Base-by-base conservation (phyloP, 2,888 invertebrate genomes). In the Oxyteleia sp. region DNA sequence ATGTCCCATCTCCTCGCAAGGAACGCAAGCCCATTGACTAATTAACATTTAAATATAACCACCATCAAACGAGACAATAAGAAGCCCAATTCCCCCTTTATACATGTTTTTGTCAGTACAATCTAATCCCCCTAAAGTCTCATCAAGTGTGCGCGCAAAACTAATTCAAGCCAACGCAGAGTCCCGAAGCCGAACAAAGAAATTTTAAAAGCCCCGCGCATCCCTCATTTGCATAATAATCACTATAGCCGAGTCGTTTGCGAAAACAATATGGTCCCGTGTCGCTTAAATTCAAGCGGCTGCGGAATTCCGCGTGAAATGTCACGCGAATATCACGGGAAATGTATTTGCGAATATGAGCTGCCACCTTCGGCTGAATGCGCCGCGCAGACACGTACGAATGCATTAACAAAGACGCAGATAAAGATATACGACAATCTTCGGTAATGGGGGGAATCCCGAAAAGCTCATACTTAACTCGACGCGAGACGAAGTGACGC, bases 391-490 rank as follows among this genome's bases (percentile, higher is more conserved):
- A 18, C 63, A 64, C 63, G 63, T 45, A 26, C 47, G 63, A 64
- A 64, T 64, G 47, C 63, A 64, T 64, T 49, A 49, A 64, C 41
- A 7, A 64, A 29, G 45, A 38, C 43, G 45, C 32, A 72, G 83
- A 78, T 84, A 66, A 49, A 55, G 23, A 57, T 59, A 71, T 59
- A 66, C 66, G 83, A 85, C 82, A 86, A 84, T 84, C 84, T 85
- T 69, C 84, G 85, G 88, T 91, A 90, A 91, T 90, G 89, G 89
- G 72, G 69, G 86, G 89, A 91, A 90, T 90, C 91, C 89, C 87
- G 88, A 89, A 91, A 91, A 91, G 89, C 91, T 89, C 88, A 86
- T 85, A 88, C 91, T 91, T 90, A 90, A 90, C 89, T 88, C 90
- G 89, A 90, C 89, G 88, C 90, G 90, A 85, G 13, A 5, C 87